Base-by-base conservation (phyloP, 2,888 invertebrate species). In the Agrochola lota region DNA sequence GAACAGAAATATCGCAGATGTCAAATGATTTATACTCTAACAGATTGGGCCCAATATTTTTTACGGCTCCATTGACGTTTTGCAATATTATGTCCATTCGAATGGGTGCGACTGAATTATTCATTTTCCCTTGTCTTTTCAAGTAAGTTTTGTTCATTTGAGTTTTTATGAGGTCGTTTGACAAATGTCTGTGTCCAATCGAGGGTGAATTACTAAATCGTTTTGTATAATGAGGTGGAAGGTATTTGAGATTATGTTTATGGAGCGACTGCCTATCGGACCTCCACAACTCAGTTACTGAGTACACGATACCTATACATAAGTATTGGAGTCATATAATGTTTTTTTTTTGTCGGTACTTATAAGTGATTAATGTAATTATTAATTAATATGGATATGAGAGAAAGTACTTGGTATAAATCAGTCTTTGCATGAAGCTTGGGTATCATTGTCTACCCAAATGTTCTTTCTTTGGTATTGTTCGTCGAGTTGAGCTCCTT, bases 21-120 rank as follows among this genome's bases (percentile, higher is more conserved):
- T 80, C 78, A 85, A 85, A 91, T 92, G 93, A 93, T 93, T 93
- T 93, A 93, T 91, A 83, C 80, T 84, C 81, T 84, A 78, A 79
- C 84, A 87, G 91, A 92, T 92, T 91, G 90, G 84, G 60, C 82
- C 85, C 77, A 84, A 90, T 90, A 88, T 92, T 90, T 90, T 85
- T 90, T 85, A 87, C 84, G 78, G 71, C 67, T 40, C 63, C 83
- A 80, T 85, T 82, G 79, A 85, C 85, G 83, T 80, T 89, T 79
- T 87, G 84, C 76, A 84, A 83, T 85, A 87, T 84, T 82, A 84
- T 83, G 77, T 82, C 83, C 83, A 73, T 76, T 80, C 66, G 64
- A 63, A 75, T 78, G 77, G 73, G 46, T 46, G 77, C 69, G 55
- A 71, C 76, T 78, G 85, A 86, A 88, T 87, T 82, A 86, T 87